Evolutionary conservation across 2,797 vertebrate species (phyloP).

Genomic region (Squalus acanthias): DNA sequence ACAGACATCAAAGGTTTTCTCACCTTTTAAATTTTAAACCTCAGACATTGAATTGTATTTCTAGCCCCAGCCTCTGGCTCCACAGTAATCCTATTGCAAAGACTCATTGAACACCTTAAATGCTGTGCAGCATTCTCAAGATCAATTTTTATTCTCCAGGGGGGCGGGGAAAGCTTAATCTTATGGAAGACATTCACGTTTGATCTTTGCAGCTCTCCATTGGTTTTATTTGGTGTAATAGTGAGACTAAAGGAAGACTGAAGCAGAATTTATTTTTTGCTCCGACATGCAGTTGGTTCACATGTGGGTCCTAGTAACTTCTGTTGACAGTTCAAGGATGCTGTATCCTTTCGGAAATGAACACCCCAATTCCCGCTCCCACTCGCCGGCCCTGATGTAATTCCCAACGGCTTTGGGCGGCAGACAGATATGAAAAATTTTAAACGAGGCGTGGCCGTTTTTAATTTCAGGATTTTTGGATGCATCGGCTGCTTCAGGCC

Average conservation of each 20-base stretch:
- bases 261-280: background rate
- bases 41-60: background rate
- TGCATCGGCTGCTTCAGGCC: too few species aligned
- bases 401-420: too few species aligned
- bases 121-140: background rate
- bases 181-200: background rate
- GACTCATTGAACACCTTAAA: background rate
- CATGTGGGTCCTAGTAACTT: background rate
- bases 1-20: conserved; percentile 9
- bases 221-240: background rate
- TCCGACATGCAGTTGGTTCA: background rate
- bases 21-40: conserved; percentile 4
- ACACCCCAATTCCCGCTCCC: too few species aligned
- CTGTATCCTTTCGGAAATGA: background rate
- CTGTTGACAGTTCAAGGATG: background rate
- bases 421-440: too few species aligned
- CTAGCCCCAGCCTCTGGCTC: conserved; percentile 9
- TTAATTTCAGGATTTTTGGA: too few species aligned
- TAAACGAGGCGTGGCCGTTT: too few species aligned
- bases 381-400: too few species aligned
- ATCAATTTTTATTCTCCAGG: conserved; percentile 24
- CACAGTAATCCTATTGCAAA: conserved; percentile 26
- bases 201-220: background rate
- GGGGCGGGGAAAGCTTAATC: background rate
- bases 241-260: background rate